Evolutionary conservation across 2,113 vertebrate genomes (phyloP), one percentile per base, ranked within the genome.

Genomic region (Nanorana parkeri): DNA sequence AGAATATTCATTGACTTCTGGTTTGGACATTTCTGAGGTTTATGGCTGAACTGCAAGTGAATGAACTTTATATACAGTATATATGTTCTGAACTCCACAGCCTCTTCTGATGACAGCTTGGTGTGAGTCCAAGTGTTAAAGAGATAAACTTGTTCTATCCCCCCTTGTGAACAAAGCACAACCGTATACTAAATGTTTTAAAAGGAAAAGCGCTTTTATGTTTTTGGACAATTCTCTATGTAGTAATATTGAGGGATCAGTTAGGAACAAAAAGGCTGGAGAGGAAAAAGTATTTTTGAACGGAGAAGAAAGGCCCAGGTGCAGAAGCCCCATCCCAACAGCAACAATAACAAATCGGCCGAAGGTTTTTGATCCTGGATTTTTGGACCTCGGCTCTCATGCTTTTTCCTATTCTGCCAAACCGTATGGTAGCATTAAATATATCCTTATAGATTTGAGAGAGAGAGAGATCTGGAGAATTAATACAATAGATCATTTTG

Each of bases 401-500:
- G 78, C 55, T 63, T 73, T 81, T 81, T 81, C 79, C 65, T 65
- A 15, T 60, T 24, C 68, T 81, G 78, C 61, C 80, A 75, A 75
- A 82, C 13, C 64, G 80, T 82, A 82, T 56, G 80, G 47, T 66
- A 81, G 80, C 71, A 75, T 82, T 75, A 82, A 82, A 74, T 75
- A 82, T 74, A 74, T 74, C 47, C 58, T 41, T 75, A 82, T 74
- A 47, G 47, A 75, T 67, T 75, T 3, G 79, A 26, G 79, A 81
- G 55, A 81, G 68, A 56, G n/a, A 56, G 36, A 58, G 80, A 67
- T 82, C 69, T 82, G 80, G 68, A 73, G 79, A 81, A 81, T 66
- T 41, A 81, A 81, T 81, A 72, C 68, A 81, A 81, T 81, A 81
- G 79, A 81, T 81, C 68, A 80, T 81, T 81, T 63, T 72, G 68